Percentiles rank a stretch among this genome's conserved stretches.
These are phyloP conservation scores for Dinomys branickii DNA, from an alignment of 2,113 vertebrate genomes.

Conservation along the genomic window DNA sequence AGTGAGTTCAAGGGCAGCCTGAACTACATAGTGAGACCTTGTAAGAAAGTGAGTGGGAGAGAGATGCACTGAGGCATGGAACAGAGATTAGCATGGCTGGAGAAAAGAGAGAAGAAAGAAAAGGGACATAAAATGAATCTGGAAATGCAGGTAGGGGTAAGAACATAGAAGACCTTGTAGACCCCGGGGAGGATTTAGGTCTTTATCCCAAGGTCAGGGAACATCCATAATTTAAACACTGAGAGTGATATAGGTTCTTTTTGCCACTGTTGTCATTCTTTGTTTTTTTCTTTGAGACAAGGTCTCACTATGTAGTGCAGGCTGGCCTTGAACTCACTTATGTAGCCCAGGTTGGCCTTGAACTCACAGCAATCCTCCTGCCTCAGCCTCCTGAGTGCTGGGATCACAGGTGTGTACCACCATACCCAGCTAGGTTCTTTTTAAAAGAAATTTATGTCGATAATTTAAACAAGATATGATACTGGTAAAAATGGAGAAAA, in stretches of 20 bases:
- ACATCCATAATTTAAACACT: neutral
- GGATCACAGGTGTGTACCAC: neutral
- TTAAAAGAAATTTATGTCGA: neutral
- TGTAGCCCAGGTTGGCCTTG: neutral
- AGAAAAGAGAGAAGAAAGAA: neutral
- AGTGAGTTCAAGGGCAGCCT: neutral
- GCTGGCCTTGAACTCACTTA: neutral
- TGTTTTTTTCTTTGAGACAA: neutral
- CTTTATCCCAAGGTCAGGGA: constrained; percentile 6
- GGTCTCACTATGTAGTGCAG: neutral
- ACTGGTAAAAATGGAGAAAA: neutral
- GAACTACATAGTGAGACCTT: neutral
- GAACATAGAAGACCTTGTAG: neutral
- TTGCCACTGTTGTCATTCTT: neutral
- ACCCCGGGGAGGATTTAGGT: neutral
- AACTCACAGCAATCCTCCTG: neutral
- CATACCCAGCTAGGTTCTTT: neutral
- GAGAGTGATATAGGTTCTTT: neutral
- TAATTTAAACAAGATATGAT: constrained; percentile 9
- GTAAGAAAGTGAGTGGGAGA: neutral
- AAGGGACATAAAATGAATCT: neutral
- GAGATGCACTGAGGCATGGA: neutral
- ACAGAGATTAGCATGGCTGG: neutral
- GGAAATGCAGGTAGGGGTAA: neutral
- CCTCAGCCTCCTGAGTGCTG: neutral